Evolutionary conservation across 2,797 vertebrate species (phyloP), one percentile per base, ranked within the genome.

Genomic region (Ambastaia sidthimunki): DNA sequence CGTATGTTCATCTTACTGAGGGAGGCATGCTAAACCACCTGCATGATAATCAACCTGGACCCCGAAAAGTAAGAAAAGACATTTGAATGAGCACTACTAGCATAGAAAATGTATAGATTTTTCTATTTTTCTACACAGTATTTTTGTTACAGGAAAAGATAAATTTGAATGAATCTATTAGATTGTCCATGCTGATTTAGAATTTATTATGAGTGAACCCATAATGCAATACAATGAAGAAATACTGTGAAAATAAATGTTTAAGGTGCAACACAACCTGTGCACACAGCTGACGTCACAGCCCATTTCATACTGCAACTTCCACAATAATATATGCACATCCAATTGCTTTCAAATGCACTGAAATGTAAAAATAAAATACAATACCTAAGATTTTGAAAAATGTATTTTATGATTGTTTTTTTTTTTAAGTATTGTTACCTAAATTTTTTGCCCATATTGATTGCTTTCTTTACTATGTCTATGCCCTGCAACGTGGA

Each of bases 121-220:
- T 93, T 73, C 88, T 92, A 82, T 89, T 92, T 93, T 93, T 93
- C 87, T 92, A 92, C 88, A 82, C 90, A 91, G 91, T 92, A 92
- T 93, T 91, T 86, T 91, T 92, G 88, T 91, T 92, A 84, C 89
- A 89, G 84, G 82, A 55, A 71, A 23, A 11, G 2, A 28, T 50
- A 25, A 47, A 80, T 48, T 2, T 23, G 50, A 13, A 18, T 19
- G 7, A 87, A 90, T 63, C 57, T 52, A 71, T 28, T 59, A 25
- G 6, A 48, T 74, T 73, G 52, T 50, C 70, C 60, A 57, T 41
- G 70, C 18, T 34, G 12, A 54, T 66, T 41, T 65, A 7, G 4
- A 78, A 21, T 34, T 21, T 28, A 28, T 37, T 25, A 47, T 50
- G 28, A 37, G 48, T 73, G 13, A 67, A 47, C n/a, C n/a, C 50